A percentile compares a stretch with the other conserved stretches of the same genome.
Conservation (phyloP, 2,888 invertebrate genomes). For the Rhyacophila evoluta region DNA sequence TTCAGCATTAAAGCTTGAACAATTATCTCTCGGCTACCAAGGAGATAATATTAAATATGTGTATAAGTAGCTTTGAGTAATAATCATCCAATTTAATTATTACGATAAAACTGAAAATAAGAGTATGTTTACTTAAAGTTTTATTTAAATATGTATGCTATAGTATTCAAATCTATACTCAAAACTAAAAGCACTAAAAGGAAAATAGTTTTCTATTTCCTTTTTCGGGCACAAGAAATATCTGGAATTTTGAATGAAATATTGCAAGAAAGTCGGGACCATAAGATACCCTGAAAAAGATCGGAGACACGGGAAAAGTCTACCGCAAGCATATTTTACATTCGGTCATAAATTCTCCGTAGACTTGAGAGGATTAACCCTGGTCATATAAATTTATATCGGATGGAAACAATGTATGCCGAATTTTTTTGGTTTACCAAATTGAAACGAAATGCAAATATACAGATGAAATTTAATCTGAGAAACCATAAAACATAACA, state of each 20-base stretch:
- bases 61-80: too few relatives aligned
- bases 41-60: too few relatives aligned
- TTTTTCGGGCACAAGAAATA: neutral
- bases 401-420: neutral
- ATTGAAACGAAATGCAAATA: neutral
- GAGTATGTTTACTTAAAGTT: too few relatives aligned
- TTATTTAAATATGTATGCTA: too few relatives aligned
- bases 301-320: slow-evolving; percentile 5
- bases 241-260: neutral
- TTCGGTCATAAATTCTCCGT: neutral
- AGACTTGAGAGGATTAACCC: slow-evolving; percentile 16
- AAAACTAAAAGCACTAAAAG: neutral
- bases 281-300: neutral
- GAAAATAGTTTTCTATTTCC: neutral
- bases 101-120: too few relatives aligned
- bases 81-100: too few relatives aligned
- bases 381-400: neutral
- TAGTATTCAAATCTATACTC: neutral
- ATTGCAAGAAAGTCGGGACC: neutral
- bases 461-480: neutral
- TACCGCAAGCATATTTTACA: slow-evolving; percentile 8
- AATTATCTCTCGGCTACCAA: too few relatives aligned
- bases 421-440: neutral
- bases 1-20: too few relatives aligned
- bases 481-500: too few relatives aligned